Evolutionary conservation across 2,888 invertebrate genomes (phyloP), one percentile per base, ranked within the genome.

Genomic region (Mesorhabditis belari): DNA sequence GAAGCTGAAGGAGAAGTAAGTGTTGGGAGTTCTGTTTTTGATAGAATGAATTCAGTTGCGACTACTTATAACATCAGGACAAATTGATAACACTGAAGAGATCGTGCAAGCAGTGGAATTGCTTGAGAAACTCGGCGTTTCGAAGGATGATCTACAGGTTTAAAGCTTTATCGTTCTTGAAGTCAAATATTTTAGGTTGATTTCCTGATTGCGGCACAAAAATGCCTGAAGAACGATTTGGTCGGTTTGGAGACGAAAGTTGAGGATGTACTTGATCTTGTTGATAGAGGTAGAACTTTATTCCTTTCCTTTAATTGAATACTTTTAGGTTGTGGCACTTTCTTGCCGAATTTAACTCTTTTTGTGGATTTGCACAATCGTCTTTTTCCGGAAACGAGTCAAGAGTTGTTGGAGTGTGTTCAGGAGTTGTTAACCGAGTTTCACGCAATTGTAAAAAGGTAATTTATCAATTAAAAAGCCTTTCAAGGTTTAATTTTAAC

Each of bases 201-300:
- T 24, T 49, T 70, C 5, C 53, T 66, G 19, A 57, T 21, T 6
- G 63, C 65, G 29, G 63, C 66, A 2, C 58, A 68, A 52, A 49
- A 53, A 21, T 62, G 65, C 17, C 57, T 70, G 23, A 21, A 57
- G 17, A 52, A 54, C 4, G 71, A 71, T 64, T 35, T 71, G 57
- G 57, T 58, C 24, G 53, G 58, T 9, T 50, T 71, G 3, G 53
- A 60, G 25, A 25, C 49, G 35, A 60, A 67, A 54, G 62, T 66
- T 17, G 66, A 62, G 1, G 78, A 80, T 62, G 73, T 81, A 12
- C 61, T 80, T 35, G 78, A 81, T 60, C 71, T 81, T 24, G 77
- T 80, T 3, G 80, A 81, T 54, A 17, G 23, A 54, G 27, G 12
- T 25, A 25, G 9, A 19, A 17, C 24, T n/a, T n/a, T n/a, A 2